These are phyloP conservation scores for Cataglyphis cursor DNA, from an alignment of 2,888 invertebrate species.

Conservation along the genomic window DNA sequence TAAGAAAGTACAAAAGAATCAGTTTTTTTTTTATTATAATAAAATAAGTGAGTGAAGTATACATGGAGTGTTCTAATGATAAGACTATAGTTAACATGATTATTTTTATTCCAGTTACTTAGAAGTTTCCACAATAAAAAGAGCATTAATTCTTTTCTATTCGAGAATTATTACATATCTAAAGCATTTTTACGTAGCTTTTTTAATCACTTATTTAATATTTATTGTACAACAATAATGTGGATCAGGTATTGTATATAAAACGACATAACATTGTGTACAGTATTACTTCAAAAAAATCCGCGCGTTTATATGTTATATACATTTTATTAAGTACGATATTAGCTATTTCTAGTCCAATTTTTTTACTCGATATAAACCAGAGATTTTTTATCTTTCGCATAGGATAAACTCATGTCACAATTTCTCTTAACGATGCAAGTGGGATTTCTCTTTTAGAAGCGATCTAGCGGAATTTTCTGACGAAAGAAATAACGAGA, in stretches of 20 bases:
- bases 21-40: not conserved
- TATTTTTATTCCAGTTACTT: not conserved
- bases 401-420: not conserved
- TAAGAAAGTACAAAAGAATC: conserved; percentile 2
- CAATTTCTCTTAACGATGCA: not conserved
- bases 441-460: not conserved
- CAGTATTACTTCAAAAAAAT: not conserved
- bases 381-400: not conserved
- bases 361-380: conserved; percentile 16
- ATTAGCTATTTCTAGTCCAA: not conserved
- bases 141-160: not conserved
- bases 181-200: not conserved
- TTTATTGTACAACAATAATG: conserved; percentile 14
- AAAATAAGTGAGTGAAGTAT: not conserved
- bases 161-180: not conserved
- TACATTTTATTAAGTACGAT: conserved; percentile 10
- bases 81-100: not conserved
- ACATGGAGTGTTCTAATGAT: not conserved
- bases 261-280: not conserved
- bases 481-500: not conserved
- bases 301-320: not conserved
- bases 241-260: not conserved
- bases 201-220: not conserved
- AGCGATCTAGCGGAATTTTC: not conserved
- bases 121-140: not conserved